A percentile compares a stretch with the other conserved stretches of the same genome.
phyloP scores from a whole-genome alignment of 2,888 invertebrate genomes.

The Callinectes sapidus region DNA sequence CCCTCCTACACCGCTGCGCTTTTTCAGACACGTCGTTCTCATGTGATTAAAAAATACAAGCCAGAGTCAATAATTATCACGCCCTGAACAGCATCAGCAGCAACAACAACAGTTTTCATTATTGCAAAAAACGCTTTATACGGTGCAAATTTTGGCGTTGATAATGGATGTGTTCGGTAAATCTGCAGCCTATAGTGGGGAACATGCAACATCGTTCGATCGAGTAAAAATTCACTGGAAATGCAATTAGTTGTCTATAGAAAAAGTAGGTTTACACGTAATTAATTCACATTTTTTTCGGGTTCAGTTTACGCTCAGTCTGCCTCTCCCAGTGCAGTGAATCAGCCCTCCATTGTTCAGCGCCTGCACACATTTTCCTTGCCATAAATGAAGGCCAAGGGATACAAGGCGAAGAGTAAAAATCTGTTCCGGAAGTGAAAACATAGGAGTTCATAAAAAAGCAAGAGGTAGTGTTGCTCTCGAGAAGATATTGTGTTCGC shows the following conservation, averaged over 20 bases:
- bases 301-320: not conserved
- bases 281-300: not conserved
- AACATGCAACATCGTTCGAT: not conserved
- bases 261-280: not conserved
- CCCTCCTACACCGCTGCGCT: no score
- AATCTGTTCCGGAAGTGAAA: not conserved
- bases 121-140: not conserved
- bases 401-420: not conserved
- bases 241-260: not conserved
- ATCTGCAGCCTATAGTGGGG: not conserved
- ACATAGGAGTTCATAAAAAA: not conserved
- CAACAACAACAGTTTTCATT: not conserved
- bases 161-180: not conserved
- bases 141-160: not conserved
- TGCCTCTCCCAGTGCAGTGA: not conserved
- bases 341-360: not conserved
- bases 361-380: not conserved
- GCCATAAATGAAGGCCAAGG: not conserved
- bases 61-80: not conserved
- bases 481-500: not conserved
- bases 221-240: not conserved
- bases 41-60: not conserved
- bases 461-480: not conserved
- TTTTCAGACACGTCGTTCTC: no score
- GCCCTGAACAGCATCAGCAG: not conserved